Evolutionary conservation across 2,797 vertebrate species (phyloP), one percentile per base, ranked within the genome.

Genomic region (Peromyscus aztecus): DNA sequence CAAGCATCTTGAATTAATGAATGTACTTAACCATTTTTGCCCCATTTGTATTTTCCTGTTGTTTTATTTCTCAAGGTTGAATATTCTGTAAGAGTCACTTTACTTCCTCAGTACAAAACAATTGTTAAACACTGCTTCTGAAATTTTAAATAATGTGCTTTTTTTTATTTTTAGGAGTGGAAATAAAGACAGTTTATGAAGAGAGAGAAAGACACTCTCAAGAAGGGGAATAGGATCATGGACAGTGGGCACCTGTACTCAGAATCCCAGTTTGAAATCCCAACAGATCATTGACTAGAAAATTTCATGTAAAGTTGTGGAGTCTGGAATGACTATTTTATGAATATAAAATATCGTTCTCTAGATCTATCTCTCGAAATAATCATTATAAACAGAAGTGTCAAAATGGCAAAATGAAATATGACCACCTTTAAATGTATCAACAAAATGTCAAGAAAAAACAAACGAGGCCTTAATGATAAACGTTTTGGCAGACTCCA

Each of bases 1-100:
- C 89, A 55, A 93, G 1, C 23, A 78, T 90, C 21, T 83, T 92
- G 85, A 65, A 92, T 91, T 67, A 65, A 73, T 37, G 17, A 94
- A 17, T 14, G 9, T 52, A 91, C 80, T 40, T 94, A 90, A 93
- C 11, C 24, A 71, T 71, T 89, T 80, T 52, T 19, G 29, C 21
- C 0, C 23, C 29, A 81, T 59, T 94, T 77, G 7, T 43, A 90
- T 95, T 92, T 91, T 88, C n/a, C 83, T 24, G 6, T 81, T 94
- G 29, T 91, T 67, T 59, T 91, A 40, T 90, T 95, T 65, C 49
- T 84, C 43, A 63, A 16, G 3, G 8, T 93, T 88, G 10, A 71
- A 0, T 63, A 88, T 46, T 46, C 17, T 40, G 87, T 89, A 59
- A 43, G 43, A n/a, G 69, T n/a, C 31, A 65, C 65, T 76, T 78